Percentiles rank a stretch among this genome's conserved stretches.
These are phyloP conservation scores for Danio choprae DNA, from an alignment of 2,797 vertebrate genomes.

Conservation along the genomic window DNA sequence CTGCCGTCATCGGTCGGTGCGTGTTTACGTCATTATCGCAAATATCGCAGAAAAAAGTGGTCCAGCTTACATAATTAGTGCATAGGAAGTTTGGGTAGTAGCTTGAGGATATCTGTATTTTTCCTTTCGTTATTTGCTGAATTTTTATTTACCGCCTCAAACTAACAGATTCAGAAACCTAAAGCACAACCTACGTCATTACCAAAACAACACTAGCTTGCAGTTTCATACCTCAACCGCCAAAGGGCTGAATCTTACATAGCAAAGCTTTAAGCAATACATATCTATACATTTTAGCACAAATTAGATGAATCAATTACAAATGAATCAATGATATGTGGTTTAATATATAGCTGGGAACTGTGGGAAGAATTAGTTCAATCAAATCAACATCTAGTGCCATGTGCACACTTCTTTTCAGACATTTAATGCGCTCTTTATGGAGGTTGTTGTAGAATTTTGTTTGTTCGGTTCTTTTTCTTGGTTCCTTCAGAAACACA, in stretches of 20 bases:
- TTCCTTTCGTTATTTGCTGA: background rate
- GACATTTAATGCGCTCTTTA: background rate
- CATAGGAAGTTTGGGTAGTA: background rate
- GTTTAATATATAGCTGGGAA: background rate
- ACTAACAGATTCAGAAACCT: background rate
- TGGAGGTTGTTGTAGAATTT: background rate
- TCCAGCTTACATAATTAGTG: background rate
- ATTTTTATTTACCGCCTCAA: background rate
- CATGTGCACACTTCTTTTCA: background rate
- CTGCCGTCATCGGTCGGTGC: background rate
- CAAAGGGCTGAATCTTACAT: background rate
- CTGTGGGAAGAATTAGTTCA: background rate
- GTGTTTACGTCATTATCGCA: background rate
- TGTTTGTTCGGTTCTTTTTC: constrained; percentile 5
- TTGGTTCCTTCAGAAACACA: constrained; percentile 23
- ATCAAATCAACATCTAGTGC: constrained; percentile 10
- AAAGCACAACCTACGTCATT: background rate
- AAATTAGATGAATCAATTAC: too few relatives aligned
- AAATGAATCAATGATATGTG: background rate
- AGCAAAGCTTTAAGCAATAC: too few relatives aligned
- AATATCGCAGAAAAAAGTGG: too few relatives aligned
- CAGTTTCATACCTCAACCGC: background rate
- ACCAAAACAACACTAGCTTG: background rate
- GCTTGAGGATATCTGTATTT: background rate
- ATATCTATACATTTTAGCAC: background rate